Percentiles rank a stretch among this genome's conserved stretches.
phyloP scores from a whole-genome alignment of 2,113 vertebrate species.

The Oceanites oceanicus region DNA sequence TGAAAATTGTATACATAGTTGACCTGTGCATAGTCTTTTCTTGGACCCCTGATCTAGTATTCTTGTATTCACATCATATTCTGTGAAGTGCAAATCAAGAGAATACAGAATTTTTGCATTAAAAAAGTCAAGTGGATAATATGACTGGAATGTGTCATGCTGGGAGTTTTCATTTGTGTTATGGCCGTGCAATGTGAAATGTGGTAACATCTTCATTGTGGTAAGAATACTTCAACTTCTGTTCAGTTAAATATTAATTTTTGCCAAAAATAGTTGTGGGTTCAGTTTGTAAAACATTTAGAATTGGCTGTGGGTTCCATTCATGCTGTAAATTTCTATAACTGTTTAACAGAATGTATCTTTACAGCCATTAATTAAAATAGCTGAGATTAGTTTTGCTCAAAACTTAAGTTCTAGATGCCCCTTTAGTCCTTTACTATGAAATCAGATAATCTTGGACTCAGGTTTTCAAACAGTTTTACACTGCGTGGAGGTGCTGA shows the following conservation, averaged over 20 bases:
- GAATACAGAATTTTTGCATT: constrained; percentile 74
- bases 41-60: constrained; percentile 76
- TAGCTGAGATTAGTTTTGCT: constrained; percentile 58
- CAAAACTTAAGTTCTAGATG: constrained; percentile 56
- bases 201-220: constrained; percentile 70
- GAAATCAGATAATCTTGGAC: constrained; percentile 48
- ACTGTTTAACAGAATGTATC: constrained; percentile 75
- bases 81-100: constrained; percentile 81
- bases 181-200: constrained; percentile 67
- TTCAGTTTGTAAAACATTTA: constrained; percentile 67
- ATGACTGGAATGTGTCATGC: constrained; percentile 71
- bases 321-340: constrained; percentile 78
- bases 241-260: constrained; percentile 44
- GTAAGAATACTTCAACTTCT: constrained; percentile 68
- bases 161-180: constrained; percentile 74
- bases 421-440: constrained; percentile 51
- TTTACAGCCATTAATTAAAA: constrained; percentile 75
- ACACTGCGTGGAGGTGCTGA: constrained; percentile 60
- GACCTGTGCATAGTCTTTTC: constrained; percentile 70
- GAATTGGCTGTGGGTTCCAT: constrained; percentile 69
- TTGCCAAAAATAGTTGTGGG: constrained; percentile 60
- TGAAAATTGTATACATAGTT: constrained; percentile 68
- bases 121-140: constrained; percentile 73
- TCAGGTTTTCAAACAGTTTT: constrained; percentile 69
- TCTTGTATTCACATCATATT: constrained; percentile 85